A percentile compares a stretch with the other conserved stretches of the same genome.
These are phyloP conservation scores for Monodelphis domestica DNA, from an alignment of 2,797 vertebrate genomes.

Conservation along the genomic window DNA sequence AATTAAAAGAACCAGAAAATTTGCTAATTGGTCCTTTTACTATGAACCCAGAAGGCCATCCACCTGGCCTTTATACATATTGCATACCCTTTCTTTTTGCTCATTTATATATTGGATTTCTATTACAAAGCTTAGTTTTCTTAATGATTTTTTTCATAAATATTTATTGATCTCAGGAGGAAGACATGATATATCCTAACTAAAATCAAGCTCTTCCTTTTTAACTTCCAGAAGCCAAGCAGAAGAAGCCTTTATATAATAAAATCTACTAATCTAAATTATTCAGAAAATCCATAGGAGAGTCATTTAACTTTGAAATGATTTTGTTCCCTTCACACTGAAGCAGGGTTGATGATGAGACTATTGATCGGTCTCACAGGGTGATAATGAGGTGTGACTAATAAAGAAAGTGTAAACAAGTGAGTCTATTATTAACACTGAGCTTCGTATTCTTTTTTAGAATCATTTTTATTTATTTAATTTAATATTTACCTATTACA, in stretches of 20 bases:
- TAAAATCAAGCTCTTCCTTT: slow-evolving; percentile 4
- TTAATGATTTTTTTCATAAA: not conserved
- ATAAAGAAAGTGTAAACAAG: not conserved
- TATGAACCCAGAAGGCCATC: not conserved
- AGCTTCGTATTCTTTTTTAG: not conserved
- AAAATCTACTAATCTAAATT: not conserved
- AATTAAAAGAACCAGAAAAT: not conserved
- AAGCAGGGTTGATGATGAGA: slow-evolving; percentile 3
- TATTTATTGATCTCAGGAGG: slow-evolving; percentile 12
- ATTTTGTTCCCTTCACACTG: not conserved
- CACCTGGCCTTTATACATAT: not conserved
- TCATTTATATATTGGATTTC: not conserved
- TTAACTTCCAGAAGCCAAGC: slow-evolving; percentile 23
- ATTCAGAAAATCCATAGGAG: not conserved
- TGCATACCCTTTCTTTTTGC: not conserved
- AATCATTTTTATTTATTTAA: not conserved
- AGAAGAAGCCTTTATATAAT: not conserved
- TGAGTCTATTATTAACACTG: slow-evolving; percentile 8
- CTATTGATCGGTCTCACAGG: not conserved
- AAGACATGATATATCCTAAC: not conserved
- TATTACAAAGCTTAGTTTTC: not conserved
- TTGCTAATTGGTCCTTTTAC: not conserved
- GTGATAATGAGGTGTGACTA: slow-evolving; percentile 32
- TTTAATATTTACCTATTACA: not conserved
- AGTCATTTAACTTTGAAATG: not conserved